Conservation (phyloP, 1,140 invertebrate genomes). For the Aphelinus certus region DNA sequence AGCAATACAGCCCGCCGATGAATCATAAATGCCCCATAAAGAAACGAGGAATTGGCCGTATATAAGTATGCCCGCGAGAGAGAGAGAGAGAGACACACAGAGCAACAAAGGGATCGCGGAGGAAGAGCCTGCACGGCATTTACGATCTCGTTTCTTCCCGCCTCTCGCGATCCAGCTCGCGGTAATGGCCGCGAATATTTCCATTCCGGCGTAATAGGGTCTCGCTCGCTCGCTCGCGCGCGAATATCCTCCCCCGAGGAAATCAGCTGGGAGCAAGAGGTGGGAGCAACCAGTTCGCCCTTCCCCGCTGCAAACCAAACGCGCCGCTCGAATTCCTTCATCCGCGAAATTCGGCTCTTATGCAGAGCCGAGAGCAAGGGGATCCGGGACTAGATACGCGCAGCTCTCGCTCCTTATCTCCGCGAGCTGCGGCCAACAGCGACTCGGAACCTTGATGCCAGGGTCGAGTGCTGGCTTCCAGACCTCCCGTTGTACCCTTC, state of each 20-base stretch:
- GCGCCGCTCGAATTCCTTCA: slow-evolving; percentile 26
- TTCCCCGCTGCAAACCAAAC: slow-evolving; percentile 19
- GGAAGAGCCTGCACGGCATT: too few relatives aligned
- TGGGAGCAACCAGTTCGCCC: neutral
- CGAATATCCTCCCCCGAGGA: slow-evolving; percentile 42
- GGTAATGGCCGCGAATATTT: slow-evolving; percentile 38
- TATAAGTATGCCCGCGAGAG: too few relatives aligned
- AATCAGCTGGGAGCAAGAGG: slow-evolving; percentile 22
- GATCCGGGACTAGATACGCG: too few relatives aligned
- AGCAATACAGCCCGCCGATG: too few relatives aligned
- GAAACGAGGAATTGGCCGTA: too few relatives aligned
- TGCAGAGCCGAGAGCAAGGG: neutral
- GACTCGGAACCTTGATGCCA: neutral
- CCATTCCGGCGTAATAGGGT: slow-evolving; percentile 37
- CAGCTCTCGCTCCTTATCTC: too few relatives aligned
- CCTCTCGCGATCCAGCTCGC: neutral
- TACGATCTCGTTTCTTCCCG: slow-evolving; percentile 16
- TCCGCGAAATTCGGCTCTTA: slow-evolving; percentile 37
- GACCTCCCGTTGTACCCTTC: neutral
- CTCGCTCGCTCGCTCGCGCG: neutral
- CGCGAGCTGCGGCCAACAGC: neutral
- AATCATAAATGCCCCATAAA: too few relatives aligned
- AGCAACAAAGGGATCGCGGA: too few relatives aligned
- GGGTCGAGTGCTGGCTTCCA: neutral
- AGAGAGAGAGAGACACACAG: too few relatives aligned